Percentiles rank a stretch among this genome's conserved stretches.
These are phyloP conservation scores for Gallinago undulata DNA, from an alignment of 2,113 vertebrate genomes.

Conservation along the genomic window DNA sequence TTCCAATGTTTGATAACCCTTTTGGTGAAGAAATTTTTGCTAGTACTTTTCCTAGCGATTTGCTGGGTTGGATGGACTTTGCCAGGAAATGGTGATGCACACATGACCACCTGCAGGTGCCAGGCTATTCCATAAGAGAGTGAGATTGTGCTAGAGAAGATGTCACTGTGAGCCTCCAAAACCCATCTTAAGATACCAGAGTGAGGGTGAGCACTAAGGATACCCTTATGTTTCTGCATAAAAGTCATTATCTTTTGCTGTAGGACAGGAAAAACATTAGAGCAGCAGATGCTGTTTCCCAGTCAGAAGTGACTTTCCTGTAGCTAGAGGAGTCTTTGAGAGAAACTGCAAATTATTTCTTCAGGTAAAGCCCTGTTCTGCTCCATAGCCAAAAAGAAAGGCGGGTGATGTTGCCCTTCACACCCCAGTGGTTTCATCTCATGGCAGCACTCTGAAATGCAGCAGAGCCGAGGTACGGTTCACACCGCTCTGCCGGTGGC, in stretches of 20 bases:
- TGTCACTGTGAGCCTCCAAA: neutral
- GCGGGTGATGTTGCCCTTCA: neutral
- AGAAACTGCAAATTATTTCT: neutral
- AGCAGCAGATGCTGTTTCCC: neutral
- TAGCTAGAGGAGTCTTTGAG: neutral
- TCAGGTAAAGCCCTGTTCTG: neutral
- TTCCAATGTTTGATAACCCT: neutral
- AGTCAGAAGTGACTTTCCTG: neutral
- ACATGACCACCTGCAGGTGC: neutral
- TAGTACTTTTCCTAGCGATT: neutral
- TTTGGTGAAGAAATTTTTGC: neutral
- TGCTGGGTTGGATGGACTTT: neutral
- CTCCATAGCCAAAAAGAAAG: neutral
- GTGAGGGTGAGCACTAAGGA: neutral
- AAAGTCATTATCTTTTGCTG: neutral
- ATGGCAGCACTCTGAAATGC: neutral
- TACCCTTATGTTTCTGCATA: neutral
- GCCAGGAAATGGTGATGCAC: neutral
- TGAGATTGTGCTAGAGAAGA: neutral
- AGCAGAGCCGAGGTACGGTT: accelerated
- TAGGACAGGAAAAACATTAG: neutral
- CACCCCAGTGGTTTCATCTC: neutral
- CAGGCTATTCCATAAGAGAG: neutral
- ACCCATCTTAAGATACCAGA: neutral
- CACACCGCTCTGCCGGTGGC: accelerated